Evolutionary conservation across 2,888 invertebrate species (phyloP).

Genomic region (Achlya flavicornis): DNA sequence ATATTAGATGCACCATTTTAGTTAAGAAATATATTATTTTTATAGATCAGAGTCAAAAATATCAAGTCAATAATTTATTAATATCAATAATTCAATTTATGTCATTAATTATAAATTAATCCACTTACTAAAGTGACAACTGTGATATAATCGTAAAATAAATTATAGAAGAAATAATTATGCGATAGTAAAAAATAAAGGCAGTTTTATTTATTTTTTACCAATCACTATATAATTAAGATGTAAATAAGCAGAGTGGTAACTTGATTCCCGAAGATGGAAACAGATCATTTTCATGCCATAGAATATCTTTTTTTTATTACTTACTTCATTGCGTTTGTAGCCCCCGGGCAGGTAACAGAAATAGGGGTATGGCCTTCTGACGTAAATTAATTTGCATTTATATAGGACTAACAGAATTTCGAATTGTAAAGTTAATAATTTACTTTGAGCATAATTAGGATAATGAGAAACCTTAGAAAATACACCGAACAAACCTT

Average conservation of each 20-base stretch:
- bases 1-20: conserved; percentile 5
- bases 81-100: conserved; percentile 47
- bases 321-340: no score
- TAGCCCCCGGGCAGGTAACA: no score
- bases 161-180: conserved; percentile 63
- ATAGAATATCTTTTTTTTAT: no score
- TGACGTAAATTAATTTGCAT: no score
- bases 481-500: no score
- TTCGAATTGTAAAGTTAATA: not conserved
- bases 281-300: no score
- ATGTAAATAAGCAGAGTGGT: no score
- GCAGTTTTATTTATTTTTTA: conserved; percentile 38
- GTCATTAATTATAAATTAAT: conserved; percentile 59
- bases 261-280: no score
- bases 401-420: no score
- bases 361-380: no score
- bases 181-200: conserved; percentile 66
- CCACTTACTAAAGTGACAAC: conserved; percentile 82
- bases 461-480: no score
- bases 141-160: conserved; percentile 81
- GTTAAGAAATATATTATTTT: not conserved
- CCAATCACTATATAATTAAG: conserved; percentile 21
- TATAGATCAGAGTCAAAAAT: conserved; percentile 9
- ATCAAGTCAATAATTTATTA: conserved; percentile 32
- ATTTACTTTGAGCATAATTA: not conserved